Conservation (phyloP, 2,888 invertebrate species). For the Lasioglossum villosulum region DNA sequence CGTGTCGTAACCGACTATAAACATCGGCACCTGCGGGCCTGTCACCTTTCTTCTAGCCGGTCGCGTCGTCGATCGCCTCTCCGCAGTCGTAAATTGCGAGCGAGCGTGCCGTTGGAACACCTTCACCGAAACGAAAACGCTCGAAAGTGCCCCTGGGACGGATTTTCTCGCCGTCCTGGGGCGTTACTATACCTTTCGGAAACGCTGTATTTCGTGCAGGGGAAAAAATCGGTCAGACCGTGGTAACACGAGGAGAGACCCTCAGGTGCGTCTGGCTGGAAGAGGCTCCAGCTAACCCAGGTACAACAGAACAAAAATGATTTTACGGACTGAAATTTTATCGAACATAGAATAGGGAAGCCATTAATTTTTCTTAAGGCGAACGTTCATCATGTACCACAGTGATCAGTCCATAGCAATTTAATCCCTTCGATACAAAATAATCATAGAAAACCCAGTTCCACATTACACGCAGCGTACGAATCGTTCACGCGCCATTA, state of each 20-base stretch:
- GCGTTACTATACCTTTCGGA: neutral
- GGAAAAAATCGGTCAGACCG: neutral
- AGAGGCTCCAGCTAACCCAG: neutral
- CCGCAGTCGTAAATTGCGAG: slow-evolving; percentile 36
- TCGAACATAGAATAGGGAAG: too few relatives aligned
- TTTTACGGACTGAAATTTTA: too few relatives aligned
- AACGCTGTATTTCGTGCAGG: neutral
- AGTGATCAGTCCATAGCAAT: neutral
- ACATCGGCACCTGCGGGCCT: slow-evolving; percentile 65
- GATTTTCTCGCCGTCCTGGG: neutral
- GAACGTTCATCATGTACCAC: too few relatives aligned
- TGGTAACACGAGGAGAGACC: neutral
- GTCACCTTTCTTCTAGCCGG: slow-evolving; percentile 51
- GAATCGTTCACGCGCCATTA: neutral
- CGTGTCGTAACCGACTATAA: slow-evolving; percentile 64
- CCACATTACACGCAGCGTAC: neutral
- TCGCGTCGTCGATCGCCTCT: slow-evolving; percentile 26
- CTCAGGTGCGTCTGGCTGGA: neutral
- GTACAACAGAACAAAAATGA: neutral
- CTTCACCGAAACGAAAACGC: neutral
- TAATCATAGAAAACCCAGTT: neutral
- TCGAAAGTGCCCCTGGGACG: neutral
- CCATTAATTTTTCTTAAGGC: too few relatives aligned
- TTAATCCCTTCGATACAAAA: neutral
- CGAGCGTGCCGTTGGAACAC: neutral